These are phyloP conservation scores for Pelochelys cantorii DNA, from an alignment of 2,797 vertebrate species.

Conservation along the genomic window DNA sequence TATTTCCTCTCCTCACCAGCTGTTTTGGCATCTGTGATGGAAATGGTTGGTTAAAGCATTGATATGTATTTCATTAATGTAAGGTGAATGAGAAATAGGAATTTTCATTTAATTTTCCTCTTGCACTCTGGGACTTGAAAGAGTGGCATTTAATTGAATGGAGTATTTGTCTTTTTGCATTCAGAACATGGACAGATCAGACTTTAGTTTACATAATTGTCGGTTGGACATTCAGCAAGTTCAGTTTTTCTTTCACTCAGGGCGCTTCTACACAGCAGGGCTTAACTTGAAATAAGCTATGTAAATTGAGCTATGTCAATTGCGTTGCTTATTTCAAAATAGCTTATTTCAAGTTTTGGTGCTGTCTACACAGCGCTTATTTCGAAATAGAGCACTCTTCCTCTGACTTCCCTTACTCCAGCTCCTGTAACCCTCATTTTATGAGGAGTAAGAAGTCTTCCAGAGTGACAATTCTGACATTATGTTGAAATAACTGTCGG, in stretches of 20 bases:
- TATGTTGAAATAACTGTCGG: no score
- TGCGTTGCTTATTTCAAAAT: no score
- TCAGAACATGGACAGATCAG: background rate
- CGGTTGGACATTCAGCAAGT: background rate
- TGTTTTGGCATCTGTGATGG: background rate
- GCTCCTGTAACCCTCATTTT: no score
- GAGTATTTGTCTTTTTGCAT: background rate
- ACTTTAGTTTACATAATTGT: background rate
- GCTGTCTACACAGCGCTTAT: no score
- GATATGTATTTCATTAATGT: background rate
- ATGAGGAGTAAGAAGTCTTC: no score
- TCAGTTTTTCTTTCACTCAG: background rate
- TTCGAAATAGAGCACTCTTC: no score
- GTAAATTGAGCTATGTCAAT: no score
- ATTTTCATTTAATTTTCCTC: background rate
- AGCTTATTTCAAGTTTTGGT: no score
- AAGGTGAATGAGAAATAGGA: background rate
- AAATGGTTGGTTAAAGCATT: background rate
- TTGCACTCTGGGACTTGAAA: background rate
- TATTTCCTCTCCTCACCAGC: background rate
- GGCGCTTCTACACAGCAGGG: background rate
- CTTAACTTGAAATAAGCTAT: no score
- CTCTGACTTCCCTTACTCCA: no score
- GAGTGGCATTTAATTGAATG: accelerated
- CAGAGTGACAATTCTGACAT: no score